phyloP scores from a whole-genome alignment of 2,797 vertebrate species.

The Phataginus tetradactyla region DNA sequence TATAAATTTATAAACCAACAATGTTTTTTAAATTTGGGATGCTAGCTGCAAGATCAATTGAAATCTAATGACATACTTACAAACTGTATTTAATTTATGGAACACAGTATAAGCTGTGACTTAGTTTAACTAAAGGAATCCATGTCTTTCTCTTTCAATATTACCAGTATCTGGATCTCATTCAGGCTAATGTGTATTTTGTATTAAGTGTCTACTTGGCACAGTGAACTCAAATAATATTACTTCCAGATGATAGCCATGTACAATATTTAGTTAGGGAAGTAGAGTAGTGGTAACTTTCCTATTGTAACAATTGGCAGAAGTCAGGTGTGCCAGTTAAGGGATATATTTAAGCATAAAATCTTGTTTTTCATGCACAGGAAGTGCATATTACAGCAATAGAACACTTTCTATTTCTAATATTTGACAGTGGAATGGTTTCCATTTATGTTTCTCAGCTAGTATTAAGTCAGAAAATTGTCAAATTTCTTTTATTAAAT shows the following conservation, averaged over 20 bases:
- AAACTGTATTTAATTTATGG: not conserved
- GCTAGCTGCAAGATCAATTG: not conserved
- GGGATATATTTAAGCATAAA: constrained; percentile 3
- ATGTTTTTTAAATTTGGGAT: not conserved
- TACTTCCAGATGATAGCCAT: constrained; percentile 75
- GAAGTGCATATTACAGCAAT: not conserved
- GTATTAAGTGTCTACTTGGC: constrained; percentile 76
- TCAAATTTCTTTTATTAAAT: constrained; percentile 7
- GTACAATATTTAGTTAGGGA: constrained; percentile 31
- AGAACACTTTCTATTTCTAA: not conserved
- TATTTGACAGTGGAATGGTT: not conserved
- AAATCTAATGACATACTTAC: not conserved
- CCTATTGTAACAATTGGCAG: not conserved
- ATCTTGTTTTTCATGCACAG: not conserved
- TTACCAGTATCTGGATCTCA: constrained; percentile 70
- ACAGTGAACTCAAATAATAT: constrained; percentile 58
- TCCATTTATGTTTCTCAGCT: not conserved
- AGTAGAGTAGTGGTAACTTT: not conserved
- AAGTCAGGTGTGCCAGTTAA: constrained; percentile 38
- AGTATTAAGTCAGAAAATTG: constrained; percentile 1
- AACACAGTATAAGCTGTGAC: not conserved
- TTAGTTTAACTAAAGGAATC: constrained; percentile 13
- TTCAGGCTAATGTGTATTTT: constrained; percentile 75
- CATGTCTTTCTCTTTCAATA: not conserved
- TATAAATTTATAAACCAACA: constrained; percentile 9